Evolutionary conservation across 2,888 invertebrate species (phyloP).

Genomic region (Prostheceraeus crozeri): DNA sequence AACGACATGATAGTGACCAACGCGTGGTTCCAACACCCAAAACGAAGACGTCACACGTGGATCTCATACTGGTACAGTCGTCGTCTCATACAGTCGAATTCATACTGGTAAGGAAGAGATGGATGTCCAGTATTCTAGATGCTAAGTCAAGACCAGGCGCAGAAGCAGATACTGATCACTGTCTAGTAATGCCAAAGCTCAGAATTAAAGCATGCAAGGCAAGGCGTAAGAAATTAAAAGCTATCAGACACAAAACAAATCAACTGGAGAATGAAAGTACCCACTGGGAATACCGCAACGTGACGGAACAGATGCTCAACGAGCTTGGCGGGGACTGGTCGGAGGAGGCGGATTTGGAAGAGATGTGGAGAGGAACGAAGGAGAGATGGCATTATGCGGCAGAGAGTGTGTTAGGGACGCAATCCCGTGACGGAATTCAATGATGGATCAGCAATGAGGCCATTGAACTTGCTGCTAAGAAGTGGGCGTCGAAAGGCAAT

Average conservation of each 20-base stretch:
- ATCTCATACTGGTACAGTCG: background rate
- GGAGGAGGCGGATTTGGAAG: background rate
- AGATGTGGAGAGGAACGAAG: slow-evolving; percentile 4
- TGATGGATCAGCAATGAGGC: slow-evolving; percentile 3
- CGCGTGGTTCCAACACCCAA: background rate
- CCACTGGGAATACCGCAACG: background rate
- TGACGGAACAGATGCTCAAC: background rate
- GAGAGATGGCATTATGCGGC: slow-evolving; percentile 1
- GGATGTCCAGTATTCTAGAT: slow-evolving; percentile 12
- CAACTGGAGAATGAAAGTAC: slow-evolving; percentile 6
- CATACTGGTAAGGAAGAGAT: background rate
- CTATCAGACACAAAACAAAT: slow-evolving; percentile 1
- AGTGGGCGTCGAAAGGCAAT: background rate
- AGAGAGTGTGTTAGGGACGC: background rate
- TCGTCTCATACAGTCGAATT: background rate
- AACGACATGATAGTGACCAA: background rate
- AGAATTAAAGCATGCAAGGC: background rate
- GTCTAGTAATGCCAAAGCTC: slow-evolving; percentile 6
- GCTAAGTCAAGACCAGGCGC: slow-evolving; percentile 6
- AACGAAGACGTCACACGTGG: slow-evolving; percentile 1
- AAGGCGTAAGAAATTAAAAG: too few species aligned
- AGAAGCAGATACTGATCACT: slow-evolving; percentile 1
- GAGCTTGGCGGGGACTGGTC: background rate
- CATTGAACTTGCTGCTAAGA: slow-evolving; percentile 11
- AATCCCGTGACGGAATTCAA: background rate